phyloP scores from a whole-genome alignment of 2,113 vertebrate genomes.

The Myotis lucifugus region DNA sequence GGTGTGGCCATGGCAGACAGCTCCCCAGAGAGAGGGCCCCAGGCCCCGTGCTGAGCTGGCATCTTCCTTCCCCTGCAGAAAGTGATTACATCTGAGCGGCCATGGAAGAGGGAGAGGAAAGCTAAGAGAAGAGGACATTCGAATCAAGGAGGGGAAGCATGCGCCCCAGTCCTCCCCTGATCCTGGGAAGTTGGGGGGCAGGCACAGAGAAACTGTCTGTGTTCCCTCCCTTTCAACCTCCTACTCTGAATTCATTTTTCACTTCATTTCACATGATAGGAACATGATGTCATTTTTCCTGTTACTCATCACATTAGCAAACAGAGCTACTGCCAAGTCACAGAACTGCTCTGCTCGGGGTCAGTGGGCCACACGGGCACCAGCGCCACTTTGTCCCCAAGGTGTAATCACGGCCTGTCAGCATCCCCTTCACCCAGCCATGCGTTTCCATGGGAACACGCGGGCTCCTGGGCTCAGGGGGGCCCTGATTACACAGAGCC shows the following conservation, averaged over 20 bases:
- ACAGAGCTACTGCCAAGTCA: not conserved
- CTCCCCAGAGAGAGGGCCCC: not conserved
- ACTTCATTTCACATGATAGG: not conserved
- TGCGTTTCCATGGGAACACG: fast-evolving
- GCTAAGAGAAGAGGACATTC: not conserved
- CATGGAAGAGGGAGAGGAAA: not conserved
- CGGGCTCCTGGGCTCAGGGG: not conserved
- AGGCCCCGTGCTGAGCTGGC: not conserved
- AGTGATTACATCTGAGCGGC: not conserved
- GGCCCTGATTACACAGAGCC: not conserved
- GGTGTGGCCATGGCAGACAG: not conserved
- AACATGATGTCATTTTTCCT: constrained; percentile 30
- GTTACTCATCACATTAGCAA: constrained; percentile 33
- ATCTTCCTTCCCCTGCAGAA: not conserved
- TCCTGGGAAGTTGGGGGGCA: not conserved
- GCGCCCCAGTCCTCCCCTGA: not conserved
- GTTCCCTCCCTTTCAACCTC: not conserved
- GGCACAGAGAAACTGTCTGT: not conserved
- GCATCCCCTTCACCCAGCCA: not conserved
- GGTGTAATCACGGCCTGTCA: fast-evolving
- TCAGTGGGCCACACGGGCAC: not conserved
- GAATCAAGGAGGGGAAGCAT: not conserved
- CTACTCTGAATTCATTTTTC: not conserved
- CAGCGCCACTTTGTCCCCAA: not conserved
- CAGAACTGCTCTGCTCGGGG: not conserved